Conservation (phyloP, 2,888 invertebrate genomes). For the Hecatera dysodea region DNA sequence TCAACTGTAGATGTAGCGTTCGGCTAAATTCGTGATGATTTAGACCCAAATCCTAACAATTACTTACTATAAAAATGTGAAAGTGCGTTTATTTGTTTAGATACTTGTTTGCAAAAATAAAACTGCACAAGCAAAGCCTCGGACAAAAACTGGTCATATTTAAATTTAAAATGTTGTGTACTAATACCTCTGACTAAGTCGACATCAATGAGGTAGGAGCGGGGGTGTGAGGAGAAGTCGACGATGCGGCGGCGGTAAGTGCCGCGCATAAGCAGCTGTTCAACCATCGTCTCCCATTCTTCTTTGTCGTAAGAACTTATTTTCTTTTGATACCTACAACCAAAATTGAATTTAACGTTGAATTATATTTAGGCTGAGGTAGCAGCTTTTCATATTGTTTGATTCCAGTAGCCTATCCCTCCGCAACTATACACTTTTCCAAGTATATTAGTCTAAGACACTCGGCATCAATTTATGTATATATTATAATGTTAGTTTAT, state of each 20-base stretch:
- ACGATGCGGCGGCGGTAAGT: slow-evolving; percentile 93
- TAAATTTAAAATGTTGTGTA: too few species aligned
- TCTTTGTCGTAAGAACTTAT: slow-evolving; percentile 99
- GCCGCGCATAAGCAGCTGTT: slow-evolving; percentile 92
- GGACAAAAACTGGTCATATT: too few species aligned
- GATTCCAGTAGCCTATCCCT: too few species aligned
- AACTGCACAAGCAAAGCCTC: too few species aligned
- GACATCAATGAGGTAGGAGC: slow-evolving; percentile 98
- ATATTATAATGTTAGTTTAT: too few species aligned
- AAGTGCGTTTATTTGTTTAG: too few species aligned
- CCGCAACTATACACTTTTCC: neutral
- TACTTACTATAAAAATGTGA: too few species aligned
- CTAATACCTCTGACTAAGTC: slow-evolving; percentile 97
- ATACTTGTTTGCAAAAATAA: too few species aligned
- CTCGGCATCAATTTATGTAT: too few species aligned
- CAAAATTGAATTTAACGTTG: neutral
- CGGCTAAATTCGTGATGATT: too few species aligned
- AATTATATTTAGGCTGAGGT: neutral
- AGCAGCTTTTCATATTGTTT: neutral
- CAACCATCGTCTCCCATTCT: slow-evolving; percentile 99
- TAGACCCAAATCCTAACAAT: too few species aligned
- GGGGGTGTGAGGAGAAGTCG: slow-evolving; percentile 95
- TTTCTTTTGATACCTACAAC: slow-evolving; percentile 96
- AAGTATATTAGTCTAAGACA: neutral
- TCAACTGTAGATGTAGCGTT: too few species aligned